Conservation (phyloP, 1,140 invertebrate species). For the Drosophila mauritiana region DNA sequence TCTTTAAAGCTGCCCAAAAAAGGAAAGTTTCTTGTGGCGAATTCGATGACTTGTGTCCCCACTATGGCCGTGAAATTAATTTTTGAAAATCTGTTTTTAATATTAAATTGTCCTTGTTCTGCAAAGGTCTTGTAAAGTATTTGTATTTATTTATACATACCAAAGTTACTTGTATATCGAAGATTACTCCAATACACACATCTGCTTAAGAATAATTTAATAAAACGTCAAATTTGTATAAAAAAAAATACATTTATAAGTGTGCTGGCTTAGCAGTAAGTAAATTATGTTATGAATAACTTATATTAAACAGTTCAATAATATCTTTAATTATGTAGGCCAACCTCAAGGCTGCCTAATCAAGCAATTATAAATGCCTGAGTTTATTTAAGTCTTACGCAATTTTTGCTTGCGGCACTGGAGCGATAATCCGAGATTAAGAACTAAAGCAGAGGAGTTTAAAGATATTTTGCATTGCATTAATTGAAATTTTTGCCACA, state of each 20-base stretch:
- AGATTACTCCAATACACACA: too few species aligned
- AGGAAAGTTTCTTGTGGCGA: constrained; percentile 28
- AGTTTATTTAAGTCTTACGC: neutral
- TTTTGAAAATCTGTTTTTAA: neutral
- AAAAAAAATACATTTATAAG: too few species aligned
- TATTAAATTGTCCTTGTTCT: too few species aligned
- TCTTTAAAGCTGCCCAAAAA: constrained; percentile 67
- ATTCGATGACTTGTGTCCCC: constrained; percentile 53
- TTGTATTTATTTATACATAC: too few species aligned
- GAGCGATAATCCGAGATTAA: neutral
- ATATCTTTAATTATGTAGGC: neutral
- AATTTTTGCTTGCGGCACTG: neutral
- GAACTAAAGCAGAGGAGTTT: neutral
- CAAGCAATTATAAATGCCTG: constrained; percentile 15
- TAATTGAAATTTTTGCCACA: constrained; percentile 69
- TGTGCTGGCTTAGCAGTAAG: too few species aligned
- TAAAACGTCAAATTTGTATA: too few species aligned
- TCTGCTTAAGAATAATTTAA: too few species aligned
- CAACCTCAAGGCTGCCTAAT: constrained; percentile 3
- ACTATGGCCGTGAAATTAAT: neutral
- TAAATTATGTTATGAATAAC: too few species aligned
- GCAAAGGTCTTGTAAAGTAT: too few species aligned
- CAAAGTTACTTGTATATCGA: too few species aligned
- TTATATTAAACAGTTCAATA: too few species aligned
- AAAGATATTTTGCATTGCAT: constrained; percentile 52